Conservation (phyloP, 2,113 vertebrate species). For the Malurus melanocephalus region DNA sequence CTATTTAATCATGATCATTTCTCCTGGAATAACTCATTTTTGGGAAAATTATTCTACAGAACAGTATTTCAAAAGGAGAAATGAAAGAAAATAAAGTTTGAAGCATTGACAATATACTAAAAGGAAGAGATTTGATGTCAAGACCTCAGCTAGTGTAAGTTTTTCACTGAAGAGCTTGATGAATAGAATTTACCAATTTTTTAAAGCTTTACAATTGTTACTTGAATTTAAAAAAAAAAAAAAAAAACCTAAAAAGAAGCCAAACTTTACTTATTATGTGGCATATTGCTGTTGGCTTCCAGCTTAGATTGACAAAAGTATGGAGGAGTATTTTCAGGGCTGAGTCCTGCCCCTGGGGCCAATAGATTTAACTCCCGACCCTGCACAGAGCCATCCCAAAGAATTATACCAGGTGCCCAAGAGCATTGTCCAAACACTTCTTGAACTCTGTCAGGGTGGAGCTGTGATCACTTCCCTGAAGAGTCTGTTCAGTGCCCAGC, state of each 20-base stretch:
- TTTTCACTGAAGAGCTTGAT: background rate
- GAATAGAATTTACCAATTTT: background rate
- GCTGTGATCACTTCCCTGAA: background rate
- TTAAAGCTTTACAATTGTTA: background rate
- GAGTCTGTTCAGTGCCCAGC: background rate
- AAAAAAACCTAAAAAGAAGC: fast-evolving
- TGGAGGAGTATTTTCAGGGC: background rate
- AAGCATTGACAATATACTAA: background rate
- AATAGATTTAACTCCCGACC: background rate
- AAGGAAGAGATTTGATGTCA: background rate
- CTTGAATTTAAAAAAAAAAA: background rate
- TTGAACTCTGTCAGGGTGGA: background rate
- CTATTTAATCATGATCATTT: conserved; percentile 14
- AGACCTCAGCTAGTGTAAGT: background rate
- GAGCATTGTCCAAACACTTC: background rate
- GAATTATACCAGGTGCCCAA: background rate
- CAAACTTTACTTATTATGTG: background rate
- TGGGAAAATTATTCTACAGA: background rate
- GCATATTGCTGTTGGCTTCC: background rate
- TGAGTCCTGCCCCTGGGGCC: background rate
- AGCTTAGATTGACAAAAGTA: background rate
- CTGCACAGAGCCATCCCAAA: background rate
- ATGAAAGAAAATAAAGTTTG: background rate
- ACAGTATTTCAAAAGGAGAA: background rate
- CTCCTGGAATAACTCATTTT: conserved; percentile 6